These are phyloP conservation scores for Cryptocephalus moraei DNA, from an alignment of 2,888 invertebrate species.

Conservation along the genomic window DNA sequence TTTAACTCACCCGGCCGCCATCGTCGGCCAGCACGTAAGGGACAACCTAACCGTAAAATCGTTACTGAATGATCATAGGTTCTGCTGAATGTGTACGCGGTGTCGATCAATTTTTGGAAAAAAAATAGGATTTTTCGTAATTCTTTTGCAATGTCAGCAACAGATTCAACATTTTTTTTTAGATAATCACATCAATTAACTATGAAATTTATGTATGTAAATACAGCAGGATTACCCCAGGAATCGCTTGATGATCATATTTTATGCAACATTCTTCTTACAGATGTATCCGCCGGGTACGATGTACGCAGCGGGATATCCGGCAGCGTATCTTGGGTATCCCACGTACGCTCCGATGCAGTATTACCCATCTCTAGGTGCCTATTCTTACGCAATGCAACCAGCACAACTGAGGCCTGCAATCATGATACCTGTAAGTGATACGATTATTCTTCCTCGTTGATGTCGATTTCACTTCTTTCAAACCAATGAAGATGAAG, in stretches of 20 bases:
- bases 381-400: slow-evolving; percentile 53
- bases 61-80: too few species aligned
- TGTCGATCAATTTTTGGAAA: too few species aligned
- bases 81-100: too few species aligned
- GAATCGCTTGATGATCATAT: background rate
- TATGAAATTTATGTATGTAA: too few species aligned
- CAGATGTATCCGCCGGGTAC: slow-evolving; percentile 66
- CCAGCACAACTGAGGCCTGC: slow-evolving; percentile 58
- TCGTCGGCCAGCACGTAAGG: slow-evolving; percentile 40
- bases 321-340: slow-evolving; percentile 59
- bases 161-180: too few species aligned
- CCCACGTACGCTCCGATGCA: slow-evolving; percentile 63
- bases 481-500: too few species aligned
- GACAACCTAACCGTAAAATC: background rate
- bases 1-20: slow-evolving; percentile 46
- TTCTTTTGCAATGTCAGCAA: too few species aligned
- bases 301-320: slow-evolving; percentile 60
- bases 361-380: slow-evolving; percentile 57
- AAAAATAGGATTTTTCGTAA: too few species aligned
- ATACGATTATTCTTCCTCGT: background rate
- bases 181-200: too few species aligned
- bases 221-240: too few species aligned
- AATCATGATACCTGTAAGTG: slow-evolving; percentile 67
- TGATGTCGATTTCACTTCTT: too few species aligned
- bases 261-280: slow-evolving; percentile 8